A percentile compares a stretch with the other conserved stretches of the same genome.
phyloP scores from a whole-genome alignment of 2,113 vertebrate genomes.

The Engraulis encrasicolus region DNA sequence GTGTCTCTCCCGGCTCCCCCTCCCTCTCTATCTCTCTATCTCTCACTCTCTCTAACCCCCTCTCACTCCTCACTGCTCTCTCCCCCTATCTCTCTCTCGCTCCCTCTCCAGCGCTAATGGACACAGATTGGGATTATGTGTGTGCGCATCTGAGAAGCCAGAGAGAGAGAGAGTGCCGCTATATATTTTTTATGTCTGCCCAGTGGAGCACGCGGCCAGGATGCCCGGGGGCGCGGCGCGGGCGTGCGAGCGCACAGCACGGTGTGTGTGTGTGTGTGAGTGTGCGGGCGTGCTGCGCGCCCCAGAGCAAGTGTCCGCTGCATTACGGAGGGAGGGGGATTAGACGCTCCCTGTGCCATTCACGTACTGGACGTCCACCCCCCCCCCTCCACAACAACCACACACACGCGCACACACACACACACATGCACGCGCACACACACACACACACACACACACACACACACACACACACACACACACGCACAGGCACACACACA shows the following conservation, averaged over 20 bases:
- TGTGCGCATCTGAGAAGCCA: conserved; percentile 71
- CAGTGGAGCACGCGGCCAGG: not conserved
- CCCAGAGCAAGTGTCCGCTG: conserved; percentile 55
- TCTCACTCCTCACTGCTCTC: conserved; percentile 43
- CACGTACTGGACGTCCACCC: not conserved
- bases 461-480: no score
- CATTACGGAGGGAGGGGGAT: not conserved
- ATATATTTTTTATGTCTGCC: conserved; percentile 53
- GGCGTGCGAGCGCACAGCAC: conserved; percentile 22
- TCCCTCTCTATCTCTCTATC: conserved; percentile 41
- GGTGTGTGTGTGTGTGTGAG: no score
- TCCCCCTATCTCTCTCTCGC: conserved; percentile 40
- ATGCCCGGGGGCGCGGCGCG: conserved; percentile 5
- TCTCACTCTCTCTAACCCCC: conserved; percentile 35
- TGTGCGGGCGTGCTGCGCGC: conserved; percentile 1
- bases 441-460: no score
- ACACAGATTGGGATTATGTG: conserved; percentile 79
- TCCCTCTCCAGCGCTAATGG: conserved; percentile 64
- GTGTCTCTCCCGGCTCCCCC: conserved; percentile 16
- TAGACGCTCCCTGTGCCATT: not conserved
- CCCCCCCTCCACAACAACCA: no score
- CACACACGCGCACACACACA: no score
- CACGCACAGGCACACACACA: no score
- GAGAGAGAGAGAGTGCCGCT: conserved; percentile 57
- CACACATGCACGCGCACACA: no score